Evolutionary conservation across 2,888 invertebrate genomes (phyloP).

Genomic region (Idaea straminata): DNA sequence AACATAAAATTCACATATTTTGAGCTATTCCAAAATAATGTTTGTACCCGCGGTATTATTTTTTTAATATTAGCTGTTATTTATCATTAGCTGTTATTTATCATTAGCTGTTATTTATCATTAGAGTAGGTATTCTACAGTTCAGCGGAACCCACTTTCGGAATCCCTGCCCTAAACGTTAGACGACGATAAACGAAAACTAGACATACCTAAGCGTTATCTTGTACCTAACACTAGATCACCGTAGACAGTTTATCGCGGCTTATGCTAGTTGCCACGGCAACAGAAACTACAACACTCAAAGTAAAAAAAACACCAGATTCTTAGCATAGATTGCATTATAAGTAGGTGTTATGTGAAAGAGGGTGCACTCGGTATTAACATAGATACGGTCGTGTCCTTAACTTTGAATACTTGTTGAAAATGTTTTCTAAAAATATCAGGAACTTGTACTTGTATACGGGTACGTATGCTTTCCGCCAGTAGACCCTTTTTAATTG

Average conservation of each 20-base stretch:
- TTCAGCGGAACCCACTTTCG: no score
- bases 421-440: slow-evolving; percentile 3
- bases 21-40: no score
- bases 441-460: neutral
- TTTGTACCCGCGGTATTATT: no score
- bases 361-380: slow-evolving; percentile 59
- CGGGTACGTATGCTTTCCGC: no score
- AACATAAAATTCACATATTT: no score
- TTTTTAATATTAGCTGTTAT: no score
- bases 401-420: slow-evolving; percentile 24
- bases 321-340: slow-evolving; percentile 77
- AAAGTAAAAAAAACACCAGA: slow-evolving; percentile 68
- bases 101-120: no score
- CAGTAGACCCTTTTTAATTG: no score
- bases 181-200: neutral
- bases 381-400: slow-evolving; percentile 63
- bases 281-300: slow-evolving; percentile 60
- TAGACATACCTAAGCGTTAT: neutral
- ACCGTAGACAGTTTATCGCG: slow-evolving; percentile 34
- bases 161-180: neutral
- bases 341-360: slow-evolving; percentile 67
- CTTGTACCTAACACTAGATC: slow-evolving; percentile 24
- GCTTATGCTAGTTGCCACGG: slow-evolving; percentile 42
- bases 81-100: no score
- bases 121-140: no score